These are phyloP conservation scores for Bucco capensis DNA, from an alignment of 2,113 vertebrate species.

Conservation along the genomic window DNA sequence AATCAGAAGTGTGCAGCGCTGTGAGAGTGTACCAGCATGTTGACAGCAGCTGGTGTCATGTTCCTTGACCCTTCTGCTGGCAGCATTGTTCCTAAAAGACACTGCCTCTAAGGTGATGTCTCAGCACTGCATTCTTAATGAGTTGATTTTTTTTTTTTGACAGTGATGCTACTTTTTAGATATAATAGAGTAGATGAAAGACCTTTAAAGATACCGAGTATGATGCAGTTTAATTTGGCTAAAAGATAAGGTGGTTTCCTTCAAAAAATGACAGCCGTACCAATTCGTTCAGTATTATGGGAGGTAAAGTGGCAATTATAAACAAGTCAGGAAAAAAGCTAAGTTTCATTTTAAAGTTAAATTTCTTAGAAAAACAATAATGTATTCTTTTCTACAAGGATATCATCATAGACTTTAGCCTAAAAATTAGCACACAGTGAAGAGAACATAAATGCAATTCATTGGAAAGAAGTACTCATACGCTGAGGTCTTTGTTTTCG, in stretches of 20 bases:
- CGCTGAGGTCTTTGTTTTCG: not conserved
- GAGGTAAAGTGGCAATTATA: not conserved
- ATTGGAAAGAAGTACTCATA: not conserved
- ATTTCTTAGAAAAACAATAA: not conserved
- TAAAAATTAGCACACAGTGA: not conserved
- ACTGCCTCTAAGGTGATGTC: conserved; percentile 51
- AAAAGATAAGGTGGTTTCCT: not conserved
- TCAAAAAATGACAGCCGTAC: not conserved
- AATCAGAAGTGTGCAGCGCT: not conserved
- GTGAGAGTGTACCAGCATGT: not conserved
- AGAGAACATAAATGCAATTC: not conserved
- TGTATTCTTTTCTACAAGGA: not conserved
- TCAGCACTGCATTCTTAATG: conserved; percentile 54
- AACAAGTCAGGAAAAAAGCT: not conserved
- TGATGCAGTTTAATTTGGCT: conserved; percentile 44
- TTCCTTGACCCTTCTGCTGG: conserved; percentile 39
- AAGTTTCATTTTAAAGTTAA: conserved; percentile 10
- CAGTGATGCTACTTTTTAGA: conserved; percentile 15
- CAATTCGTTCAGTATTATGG: not conserved
- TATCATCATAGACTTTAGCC: not conserved
- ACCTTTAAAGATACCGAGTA: not conserved
- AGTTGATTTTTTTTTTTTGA: conserved; percentile 57
- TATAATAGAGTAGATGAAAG: conserved; percentile 31
- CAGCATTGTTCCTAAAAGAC: conserved; percentile 41
- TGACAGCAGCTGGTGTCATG: not conserved